Evolutionary conservation across 30 jellyfish, hydroid and myxozoan species (phyloP).

Genomic region (Turritopsis rubra): DNA sequence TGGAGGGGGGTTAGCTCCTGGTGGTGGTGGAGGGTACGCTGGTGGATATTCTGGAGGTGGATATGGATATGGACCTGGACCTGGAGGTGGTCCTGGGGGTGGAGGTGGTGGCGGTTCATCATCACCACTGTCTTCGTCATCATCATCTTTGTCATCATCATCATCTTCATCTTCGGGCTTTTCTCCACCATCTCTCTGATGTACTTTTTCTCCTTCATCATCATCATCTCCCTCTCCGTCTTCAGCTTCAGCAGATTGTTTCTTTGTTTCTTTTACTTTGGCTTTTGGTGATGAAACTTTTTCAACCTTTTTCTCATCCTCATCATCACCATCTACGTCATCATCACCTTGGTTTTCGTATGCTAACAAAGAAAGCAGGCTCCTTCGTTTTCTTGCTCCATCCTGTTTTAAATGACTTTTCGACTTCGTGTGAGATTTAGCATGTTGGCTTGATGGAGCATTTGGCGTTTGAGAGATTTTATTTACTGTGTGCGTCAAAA

Average conservation of each 20-base stretch:
- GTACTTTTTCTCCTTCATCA: neutral
- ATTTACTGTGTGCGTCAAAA: conserved; percentile 60
- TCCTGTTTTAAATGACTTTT: conserved; percentile 56
- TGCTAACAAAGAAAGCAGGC: conserved; percentile 42
- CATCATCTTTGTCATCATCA: neutral
- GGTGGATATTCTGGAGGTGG: conserved; percentile 34
- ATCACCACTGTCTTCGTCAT: neutral
- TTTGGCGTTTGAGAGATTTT: conserved; percentile 74
- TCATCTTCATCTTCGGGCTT: conserved; percentile 12
- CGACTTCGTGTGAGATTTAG: conserved; percentile 69
- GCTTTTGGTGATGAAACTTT: neutral
- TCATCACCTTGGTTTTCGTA: conserved; percentile 44
- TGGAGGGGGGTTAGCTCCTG: conserved; percentile 43
- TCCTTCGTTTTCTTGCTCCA: conserved; percentile 59
- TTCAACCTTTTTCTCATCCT: conserved; percentile 3
- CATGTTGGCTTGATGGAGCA: conserved; percentile 81
- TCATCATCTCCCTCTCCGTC: neutral
- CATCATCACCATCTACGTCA: conserved; percentile 42
- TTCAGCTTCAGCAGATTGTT: neutral
- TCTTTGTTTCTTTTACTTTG: conserved; percentile 2
- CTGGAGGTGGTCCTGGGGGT: conserved; percentile 6
- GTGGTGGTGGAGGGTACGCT: conserved; percentile 47
- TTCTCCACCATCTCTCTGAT: conserved; percentile 10
- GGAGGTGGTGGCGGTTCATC: conserved; percentile 19
- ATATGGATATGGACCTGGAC: conserved; percentile 3